Evolutionary conservation across 1,140 invertebrate genomes (phyloP), one percentile per base, ranked within the genome.

Genomic region (Sminthurides bifidus): DNA sequence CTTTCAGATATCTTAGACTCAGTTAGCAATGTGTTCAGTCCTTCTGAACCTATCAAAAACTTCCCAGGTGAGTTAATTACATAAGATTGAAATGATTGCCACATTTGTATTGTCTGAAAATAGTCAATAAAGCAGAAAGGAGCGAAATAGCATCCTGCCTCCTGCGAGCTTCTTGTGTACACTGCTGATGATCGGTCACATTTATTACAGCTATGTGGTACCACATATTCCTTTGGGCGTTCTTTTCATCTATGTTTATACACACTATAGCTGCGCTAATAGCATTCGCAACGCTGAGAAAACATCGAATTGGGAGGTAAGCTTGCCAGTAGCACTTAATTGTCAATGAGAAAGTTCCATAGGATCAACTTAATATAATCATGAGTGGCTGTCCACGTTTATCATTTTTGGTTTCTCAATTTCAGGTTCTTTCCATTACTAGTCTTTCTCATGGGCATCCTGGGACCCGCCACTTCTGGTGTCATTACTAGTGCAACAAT

Each of bases 171-270:
- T 24, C n/a, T 15, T 15, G 31, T 12, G 24, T 33, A 8, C 6
- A 49, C 15, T 44, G 23, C 14, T 4, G n/a, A 27, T 21, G 19
- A n/a, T 38, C 3, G 31, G 19, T 21, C 30, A 8, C 59, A 29
- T 41, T 54, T 59, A 59, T 59, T 67, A 74, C 71, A 75, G 90
- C 92, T 72, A 95, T 95, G 84, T 94, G 90, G 90, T 94, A 93
- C 71, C 84, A 91, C 66, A 82, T 94, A 65, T 92, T 92, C 75
- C 73, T 94, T 52, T 94, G 89, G 89, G 87, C 88, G 17, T 74
- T 95, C 64, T 89, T 92, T 69, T 92, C 90, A 15, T 94, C 90
- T 23, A 78, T 93, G 66, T 81, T 94, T 68, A 86, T 94, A 44
- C 91, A 95, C 72, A 81, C 83, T 19, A 82, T 89, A 66, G 90